Base-by-base conservation (phyloP, 2,113 vertebrate species). In the Ictalurus furcatus region DNA sequence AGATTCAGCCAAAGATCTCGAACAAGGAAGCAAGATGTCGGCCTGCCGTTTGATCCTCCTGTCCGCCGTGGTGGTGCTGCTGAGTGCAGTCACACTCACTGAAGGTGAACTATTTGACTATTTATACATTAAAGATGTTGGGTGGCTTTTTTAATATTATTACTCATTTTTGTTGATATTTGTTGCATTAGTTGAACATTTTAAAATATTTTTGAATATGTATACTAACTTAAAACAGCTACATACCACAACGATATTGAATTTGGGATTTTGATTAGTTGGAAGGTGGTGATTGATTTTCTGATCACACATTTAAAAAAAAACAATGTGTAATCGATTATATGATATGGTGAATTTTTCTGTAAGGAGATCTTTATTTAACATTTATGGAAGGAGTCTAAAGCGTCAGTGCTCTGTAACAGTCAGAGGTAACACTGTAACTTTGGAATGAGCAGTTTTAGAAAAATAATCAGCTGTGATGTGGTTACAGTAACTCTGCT, bases 21-120 rank as follows among this genome's bases (percentile, higher is more conserved):
- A 82, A n/a, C 86, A 90, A 85, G 25, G 95, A 0, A 78, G 63
- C 87, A 90, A 86, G 28, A 96, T 96, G 95, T 87, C 93, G 23
- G 76, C 94, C 86, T 56, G 90, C 91, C 95, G 95, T 88, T 67
- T 94, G 34, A 30, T 90, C 88, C 87, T 91, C 74, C 83, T 95
- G 88, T 88, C 92, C 17, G 86, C 90, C 54, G 9, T 93, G 7
- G 87, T 93, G 56, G 84, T 94, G 48, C n/a, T 95, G 88, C 87
- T 96, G 67, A 92, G 92, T 3, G 90, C 79, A 54, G 67, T 92
- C 56, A 21, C 90, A 21, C n/a, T 95, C 56, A 94, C 89, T 82
- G 92, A 95, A 94, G 95, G 95, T 96, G 92, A 86, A 13, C 37
- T 48, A 48, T 73, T 21, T 28, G n/a, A 30, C n/a, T 30, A 58